These are phyloP conservation scores for Astyanax mexicanus DNA, from an alignment of 2,797 vertebrate genomes.

Conservation along the genomic window DNA sequence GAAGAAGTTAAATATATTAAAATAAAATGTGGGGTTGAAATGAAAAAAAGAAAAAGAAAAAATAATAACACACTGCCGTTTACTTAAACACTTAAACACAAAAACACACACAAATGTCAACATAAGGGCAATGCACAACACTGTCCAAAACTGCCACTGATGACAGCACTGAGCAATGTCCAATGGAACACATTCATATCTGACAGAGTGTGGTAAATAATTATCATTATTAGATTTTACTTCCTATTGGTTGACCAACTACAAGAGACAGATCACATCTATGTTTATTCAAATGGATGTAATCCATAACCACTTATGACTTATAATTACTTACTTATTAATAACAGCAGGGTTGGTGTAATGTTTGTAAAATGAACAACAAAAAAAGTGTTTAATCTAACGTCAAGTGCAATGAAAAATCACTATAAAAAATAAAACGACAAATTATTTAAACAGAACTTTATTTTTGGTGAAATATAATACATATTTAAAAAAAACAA, in stretches of 20 bases:
- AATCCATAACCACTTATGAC: conserved; percentile 6
- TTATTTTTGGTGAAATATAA: conserved; percentile 5
- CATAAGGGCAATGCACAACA: conserved; percentile 9
- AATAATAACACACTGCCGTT: background rate
- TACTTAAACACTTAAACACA: background rate
- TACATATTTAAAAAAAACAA: background rate
- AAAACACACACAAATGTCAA: background rate
- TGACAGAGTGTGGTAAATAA: background rate
- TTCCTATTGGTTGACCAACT: conserved; percentile 14
- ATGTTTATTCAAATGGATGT: conserved; percentile 8
- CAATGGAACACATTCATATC: conserved; percentile 10
- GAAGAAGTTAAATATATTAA: background rate
- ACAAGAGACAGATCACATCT: conserved; percentile 25
- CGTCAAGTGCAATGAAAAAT: conserved; percentile 11
- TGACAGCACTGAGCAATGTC: background rate
- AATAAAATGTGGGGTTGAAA: conserved; percentile 14
- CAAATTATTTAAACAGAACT: conserved; percentile 4
- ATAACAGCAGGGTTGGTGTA: conserved; percentile 8
- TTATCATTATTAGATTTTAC: conserved; percentile 3
- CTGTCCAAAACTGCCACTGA: conserved; percentile 2
- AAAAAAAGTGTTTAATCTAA: background rate
- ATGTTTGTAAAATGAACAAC: background rate
- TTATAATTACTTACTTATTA: too few relatives aligned
- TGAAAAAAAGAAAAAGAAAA: too few relatives aligned
- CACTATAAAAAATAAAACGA: background rate